Conservation (phyloP, 2,113 vertebrate genomes). For the Nansenia antarctica region DNA sequence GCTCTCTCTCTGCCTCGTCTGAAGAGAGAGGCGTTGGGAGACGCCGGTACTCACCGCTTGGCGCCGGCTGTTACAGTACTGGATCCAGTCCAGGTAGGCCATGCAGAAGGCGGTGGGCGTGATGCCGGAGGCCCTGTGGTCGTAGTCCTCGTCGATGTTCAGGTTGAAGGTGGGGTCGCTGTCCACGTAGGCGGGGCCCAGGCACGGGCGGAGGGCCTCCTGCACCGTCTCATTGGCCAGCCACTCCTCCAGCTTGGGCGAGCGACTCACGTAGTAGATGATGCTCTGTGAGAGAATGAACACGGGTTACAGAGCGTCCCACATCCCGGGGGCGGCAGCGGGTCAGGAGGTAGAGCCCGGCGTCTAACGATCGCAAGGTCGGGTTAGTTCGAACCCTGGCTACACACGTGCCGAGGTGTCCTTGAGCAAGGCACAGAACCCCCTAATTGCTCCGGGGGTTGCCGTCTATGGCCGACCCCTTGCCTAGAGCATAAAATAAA, state of each 20-base stretch:
- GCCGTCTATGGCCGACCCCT: too few relatives aligned
- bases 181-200: slow-evolving; percentile 80
- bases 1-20: too few relatives aligned
- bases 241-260: slow-evolving; percentile 86
- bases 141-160: slow-evolving; percentile 91
- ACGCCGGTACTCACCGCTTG: slow-evolving; percentile 76
- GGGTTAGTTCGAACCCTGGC: too few relatives aligned
- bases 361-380: too few relatives aligned
- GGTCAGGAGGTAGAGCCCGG: too few relatives aligned
- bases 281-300: slow-evolving; percentile 77
- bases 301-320: too few relatives aligned
- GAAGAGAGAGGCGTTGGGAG: too few relatives aligned
- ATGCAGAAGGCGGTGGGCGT: slow-evolving; percentile 84
- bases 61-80: slow-evolving; percentile 86
- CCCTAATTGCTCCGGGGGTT: too few relatives aligned
- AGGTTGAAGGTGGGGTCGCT: slow-evolving; percentile 90
- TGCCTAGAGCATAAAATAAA: too few relatives aligned
- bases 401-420: too few relatives aligned
- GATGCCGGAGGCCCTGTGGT: slow-evolving; percentile 85
- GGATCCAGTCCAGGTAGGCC: slow-evolving; percentile 89
- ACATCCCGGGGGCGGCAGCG: too few relatives aligned
- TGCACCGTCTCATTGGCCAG: slow-evolving; percentile 79
- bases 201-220: slow-evolving; percentile 81
- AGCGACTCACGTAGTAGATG: slow-evolving; percentile 88
- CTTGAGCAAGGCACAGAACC: too few relatives aligned